Base-by-base conservation (phyloP, 2,888 invertebrate species). In the Tortricodes alternella region DNA sequence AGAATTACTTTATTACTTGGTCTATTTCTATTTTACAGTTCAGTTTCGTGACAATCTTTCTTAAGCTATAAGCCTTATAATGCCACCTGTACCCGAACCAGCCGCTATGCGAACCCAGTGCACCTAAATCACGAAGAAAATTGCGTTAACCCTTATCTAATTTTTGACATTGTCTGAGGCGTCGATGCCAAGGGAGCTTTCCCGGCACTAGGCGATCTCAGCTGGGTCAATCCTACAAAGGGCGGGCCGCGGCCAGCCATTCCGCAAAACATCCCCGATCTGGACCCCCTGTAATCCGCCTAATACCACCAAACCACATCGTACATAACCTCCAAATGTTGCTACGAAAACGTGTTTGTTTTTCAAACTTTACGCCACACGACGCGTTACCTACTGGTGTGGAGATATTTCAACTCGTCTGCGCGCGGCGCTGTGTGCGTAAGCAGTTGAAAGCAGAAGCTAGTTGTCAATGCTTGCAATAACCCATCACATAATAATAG, bases 241-340 rank as follows among this genome's bases (percentile, higher is more conserved):
- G 68, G 64, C 62, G 66, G 65, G 64, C 68, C 62, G 65, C 67
- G 67, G 65, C 66, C 64, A 70, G 65, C 68, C 65, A 68, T 73
- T 70, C 61, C 67, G 64, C 76, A 70, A 73, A 78, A 76, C 71
- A 76, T 73, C 73, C 66, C 66, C 60, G 66, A 69, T 72, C 74
- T 69, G 70, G 68, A 69, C 71, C 67, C 64, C 60, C 63, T 37
- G 70, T 77, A 76, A 78, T 73, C 72, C 70, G 63, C 61, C 70
- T 78, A 76, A 77, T 77, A 74, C 76, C 71, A 66, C 66, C 69
- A 68, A 75, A 76, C 76, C 76, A 66, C 78, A 76, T 53, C 71
- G 71, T 65, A 73, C 68, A 68, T 66, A 71, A 73, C 68, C 73
- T 67, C 67, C 49, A 68, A 73, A 76, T 75, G 68, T 73, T 69